Conservation (phyloP, 2,113 vertebrate genomes). For the Boulengeromyrus knoepffleri region DNA sequence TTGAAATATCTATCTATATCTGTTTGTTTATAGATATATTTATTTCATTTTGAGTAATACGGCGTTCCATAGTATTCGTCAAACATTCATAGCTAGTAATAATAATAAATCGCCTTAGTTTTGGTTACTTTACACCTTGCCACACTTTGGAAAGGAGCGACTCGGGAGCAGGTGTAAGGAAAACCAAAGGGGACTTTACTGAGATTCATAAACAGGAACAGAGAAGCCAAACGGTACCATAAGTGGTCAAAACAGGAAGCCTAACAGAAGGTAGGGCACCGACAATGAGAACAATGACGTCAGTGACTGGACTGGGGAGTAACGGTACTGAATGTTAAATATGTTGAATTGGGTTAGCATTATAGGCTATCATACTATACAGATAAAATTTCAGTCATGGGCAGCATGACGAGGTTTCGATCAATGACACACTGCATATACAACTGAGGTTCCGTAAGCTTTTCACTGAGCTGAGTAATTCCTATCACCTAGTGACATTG, state of each 20-base stretch:
- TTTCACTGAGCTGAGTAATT: neutral
- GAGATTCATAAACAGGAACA: neutral
- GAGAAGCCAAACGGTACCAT: neutral
- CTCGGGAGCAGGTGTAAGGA: neutral
- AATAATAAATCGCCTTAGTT: neutral
- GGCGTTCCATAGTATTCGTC: neutral
- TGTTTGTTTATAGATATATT: no score
- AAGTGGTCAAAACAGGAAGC: neutral
- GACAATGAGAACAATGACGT: no score
- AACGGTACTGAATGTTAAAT: neutral
- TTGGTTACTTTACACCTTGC: neutral
- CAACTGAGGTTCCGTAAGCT: neutral
- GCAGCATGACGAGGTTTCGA: neutral
- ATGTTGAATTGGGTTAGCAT: neutral
- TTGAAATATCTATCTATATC: no score
- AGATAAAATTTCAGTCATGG: neutral
- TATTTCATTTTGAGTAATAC: no score
- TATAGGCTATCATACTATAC: neutral
- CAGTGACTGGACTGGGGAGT: no score
- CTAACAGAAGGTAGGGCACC: neutral
- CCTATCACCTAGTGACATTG: no score
- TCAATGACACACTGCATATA: no score
- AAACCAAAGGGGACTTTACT: neutral
- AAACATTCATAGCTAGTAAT: neutral
- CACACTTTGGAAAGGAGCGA: neutral